These are phyloP conservation scores for Elegia similella DNA, from an alignment of 2,888 invertebrate genomes.

Conservation along the genomic window DNA sequence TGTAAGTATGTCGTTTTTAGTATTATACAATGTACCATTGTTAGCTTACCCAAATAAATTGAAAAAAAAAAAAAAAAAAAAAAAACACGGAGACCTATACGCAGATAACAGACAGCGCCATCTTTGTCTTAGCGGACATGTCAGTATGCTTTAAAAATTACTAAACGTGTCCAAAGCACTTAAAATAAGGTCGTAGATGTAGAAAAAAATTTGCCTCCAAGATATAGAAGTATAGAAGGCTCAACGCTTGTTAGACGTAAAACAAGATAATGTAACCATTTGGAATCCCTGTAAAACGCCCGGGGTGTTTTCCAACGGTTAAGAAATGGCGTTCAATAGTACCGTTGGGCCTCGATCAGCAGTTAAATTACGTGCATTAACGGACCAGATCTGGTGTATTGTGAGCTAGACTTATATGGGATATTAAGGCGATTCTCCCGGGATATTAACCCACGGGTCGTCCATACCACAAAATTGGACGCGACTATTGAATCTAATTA, in stretches of 20 bases:
- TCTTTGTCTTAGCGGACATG: no score
- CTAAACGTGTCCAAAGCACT: no score
- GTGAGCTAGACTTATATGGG: constrained; percentile 60
- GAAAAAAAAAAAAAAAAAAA: no score
- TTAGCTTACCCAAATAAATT: no score
- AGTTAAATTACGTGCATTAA: constrained; percentile 59
- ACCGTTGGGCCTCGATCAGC: constrained; percentile 22
- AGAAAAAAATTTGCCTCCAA: background rate
- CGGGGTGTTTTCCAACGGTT: constrained; percentile 16
- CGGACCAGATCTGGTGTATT: constrained; percentile 58
- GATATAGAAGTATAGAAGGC: background rate
- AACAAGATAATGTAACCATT: constrained; percentile 8
- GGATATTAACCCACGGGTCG: constrained; percentile 48
- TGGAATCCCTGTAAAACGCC: constrained; percentile 13
- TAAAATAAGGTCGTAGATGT: background rate
- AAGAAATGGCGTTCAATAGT: constrained; percentile 19
- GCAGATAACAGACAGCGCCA: no score
- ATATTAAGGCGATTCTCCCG: constrained; percentile 47
- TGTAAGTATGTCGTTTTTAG: no score
- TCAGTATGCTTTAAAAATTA: no score
- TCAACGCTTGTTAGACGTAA: constrained; percentile 2
- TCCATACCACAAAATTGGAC: constrained; percentile 52
- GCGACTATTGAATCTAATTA: constrained; percentile 52
- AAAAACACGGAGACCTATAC: no score
- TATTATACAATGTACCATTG: no score